Evolutionary conservation across 2,888 invertebrate genomes (phyloP).

Genomic region (Beris morrisii): DNA sequence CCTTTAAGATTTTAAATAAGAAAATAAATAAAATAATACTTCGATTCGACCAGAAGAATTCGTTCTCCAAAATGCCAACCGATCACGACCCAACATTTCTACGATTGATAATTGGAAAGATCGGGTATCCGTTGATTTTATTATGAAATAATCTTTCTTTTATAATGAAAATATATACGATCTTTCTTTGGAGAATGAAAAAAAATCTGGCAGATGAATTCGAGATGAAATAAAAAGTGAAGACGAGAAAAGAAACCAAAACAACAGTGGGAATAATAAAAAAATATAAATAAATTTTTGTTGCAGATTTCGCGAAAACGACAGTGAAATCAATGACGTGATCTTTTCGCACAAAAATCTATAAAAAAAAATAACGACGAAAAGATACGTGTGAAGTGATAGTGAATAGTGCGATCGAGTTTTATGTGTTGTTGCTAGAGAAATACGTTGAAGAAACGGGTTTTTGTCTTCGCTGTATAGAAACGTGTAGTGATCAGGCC

Average conservation of each 20-base stretch:
- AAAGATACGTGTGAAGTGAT: conserved; percentile 23
- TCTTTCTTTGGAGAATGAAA: neutral
- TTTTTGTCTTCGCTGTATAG: neutral
- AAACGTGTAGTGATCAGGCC: conserved; percentile 15
- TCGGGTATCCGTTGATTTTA: too few species aligned
- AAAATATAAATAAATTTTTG: conserved; percentile 6
- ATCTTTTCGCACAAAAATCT: conserved; percentile 5
- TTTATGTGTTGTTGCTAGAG: conserved; percentile 16
- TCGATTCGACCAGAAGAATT: too few species aligned
- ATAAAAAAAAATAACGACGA: conserved; percentile 6
- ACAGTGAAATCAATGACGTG: conserved; percentile 27
- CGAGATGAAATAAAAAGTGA: neutral
- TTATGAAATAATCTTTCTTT: neutral
- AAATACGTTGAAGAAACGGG: conserved; percentile 10
- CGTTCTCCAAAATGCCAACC: too few species aligned
- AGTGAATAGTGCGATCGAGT: conserved; percentile 24
- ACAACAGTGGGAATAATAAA: conserved; percentile 1
- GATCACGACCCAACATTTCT: too few species aligned
- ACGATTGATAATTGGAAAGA: too few species aligned
- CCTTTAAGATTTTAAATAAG: too few species aligned
- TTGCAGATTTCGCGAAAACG: conserved; percentile 14
- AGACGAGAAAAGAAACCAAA: conserved; percentile 3
- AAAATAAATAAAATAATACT: too few species aligned
- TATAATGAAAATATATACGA: neutral
- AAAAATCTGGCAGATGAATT: neutral